phyloP scores from a whole-genome alignment of 23 tunicate species.

The Ascidia mentula region DNA sequence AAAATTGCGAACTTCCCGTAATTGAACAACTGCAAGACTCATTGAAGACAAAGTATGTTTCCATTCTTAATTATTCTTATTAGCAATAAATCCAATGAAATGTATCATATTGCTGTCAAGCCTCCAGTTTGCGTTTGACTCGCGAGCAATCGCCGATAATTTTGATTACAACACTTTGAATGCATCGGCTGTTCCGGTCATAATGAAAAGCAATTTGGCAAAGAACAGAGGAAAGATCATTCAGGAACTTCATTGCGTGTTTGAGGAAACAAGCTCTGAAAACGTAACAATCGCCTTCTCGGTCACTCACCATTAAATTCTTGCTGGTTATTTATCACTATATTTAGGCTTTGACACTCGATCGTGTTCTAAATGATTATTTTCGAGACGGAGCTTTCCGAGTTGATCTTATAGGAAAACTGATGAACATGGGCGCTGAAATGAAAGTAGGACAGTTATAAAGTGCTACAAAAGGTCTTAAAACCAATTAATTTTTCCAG shows the following conservation, averaged over 20 bases:
- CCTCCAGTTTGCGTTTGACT: slow-evolving; percentile 4
- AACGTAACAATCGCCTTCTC: neutral
- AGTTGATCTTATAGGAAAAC: neutral
- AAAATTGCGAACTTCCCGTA: no score
- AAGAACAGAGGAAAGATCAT: slow-evolving; percentile 9
- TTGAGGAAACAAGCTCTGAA: neutral
- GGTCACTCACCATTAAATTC: neutral
- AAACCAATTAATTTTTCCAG: neutral
- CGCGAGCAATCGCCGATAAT: neutral
- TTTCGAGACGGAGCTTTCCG: slow-evolving; percentile 10
- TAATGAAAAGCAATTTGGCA: neutral
- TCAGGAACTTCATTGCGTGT: neutral
- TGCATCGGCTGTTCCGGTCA: slow-evolving; percentile 14
- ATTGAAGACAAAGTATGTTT: no score
- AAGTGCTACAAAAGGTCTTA: neutral
- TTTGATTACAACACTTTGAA: slow-evolving; percentile 4
- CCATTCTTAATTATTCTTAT: no score
- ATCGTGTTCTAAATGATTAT: neutral
- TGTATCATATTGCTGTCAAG: no score
- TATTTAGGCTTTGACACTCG: neutral
- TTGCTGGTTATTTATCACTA: neutral
- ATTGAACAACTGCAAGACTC: no score
- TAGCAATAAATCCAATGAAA: no score
- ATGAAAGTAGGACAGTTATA: slow-evolving; percentile 1
- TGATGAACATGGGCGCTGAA: slow-evolving; percentile 14